phyloP scores from a whole-genome alignment of 1,140 invertebrate species.

The Dreissena polymorpha region DNA sequence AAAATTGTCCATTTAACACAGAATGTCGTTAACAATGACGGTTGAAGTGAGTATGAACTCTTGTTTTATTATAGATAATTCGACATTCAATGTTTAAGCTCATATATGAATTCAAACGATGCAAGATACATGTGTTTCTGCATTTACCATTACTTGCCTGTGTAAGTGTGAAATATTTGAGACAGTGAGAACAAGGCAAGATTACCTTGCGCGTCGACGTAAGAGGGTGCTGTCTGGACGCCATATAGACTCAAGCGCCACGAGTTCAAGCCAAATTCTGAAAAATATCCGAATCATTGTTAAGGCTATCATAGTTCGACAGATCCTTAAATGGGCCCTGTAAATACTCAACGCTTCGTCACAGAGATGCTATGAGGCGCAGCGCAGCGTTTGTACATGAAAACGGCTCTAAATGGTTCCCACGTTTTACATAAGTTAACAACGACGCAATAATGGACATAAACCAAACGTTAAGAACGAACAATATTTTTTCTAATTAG shows the following conservation, averaged over 20 bases:
- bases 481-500: too few species aligned
- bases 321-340: not conserved
- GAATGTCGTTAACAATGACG: too few species aligned
- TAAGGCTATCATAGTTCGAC: not conserved
- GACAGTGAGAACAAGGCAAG: too few species aligned
- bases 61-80: too few species aligned
- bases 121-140: too few species aligned
- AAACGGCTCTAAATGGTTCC: not conserved
- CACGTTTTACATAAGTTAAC: not conserved
- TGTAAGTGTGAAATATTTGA: too few species aligned
- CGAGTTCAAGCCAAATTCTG: constrained; percentile 27
- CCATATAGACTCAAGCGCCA: constrained; percentile 39
- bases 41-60: too few species aligned
- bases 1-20: too few species aligned
- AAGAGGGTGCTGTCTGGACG: constrained; percentile 2
- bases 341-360: not conserved
- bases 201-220: constrained; percentile 21
- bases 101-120: too few species aligned
- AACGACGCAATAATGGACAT: not conserved
- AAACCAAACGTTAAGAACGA: too few species aligned
- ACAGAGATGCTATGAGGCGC: not conserved
- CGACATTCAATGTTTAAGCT: too few species aligned
- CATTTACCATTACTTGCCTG: too few species aligned
- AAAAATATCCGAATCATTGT: not conserved
- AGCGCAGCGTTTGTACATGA: not conserved